phyloP scores from a whole-genome alignment of 2,797 vertebrate genomes.

The Spondyliosoma cantharus region DNA sequence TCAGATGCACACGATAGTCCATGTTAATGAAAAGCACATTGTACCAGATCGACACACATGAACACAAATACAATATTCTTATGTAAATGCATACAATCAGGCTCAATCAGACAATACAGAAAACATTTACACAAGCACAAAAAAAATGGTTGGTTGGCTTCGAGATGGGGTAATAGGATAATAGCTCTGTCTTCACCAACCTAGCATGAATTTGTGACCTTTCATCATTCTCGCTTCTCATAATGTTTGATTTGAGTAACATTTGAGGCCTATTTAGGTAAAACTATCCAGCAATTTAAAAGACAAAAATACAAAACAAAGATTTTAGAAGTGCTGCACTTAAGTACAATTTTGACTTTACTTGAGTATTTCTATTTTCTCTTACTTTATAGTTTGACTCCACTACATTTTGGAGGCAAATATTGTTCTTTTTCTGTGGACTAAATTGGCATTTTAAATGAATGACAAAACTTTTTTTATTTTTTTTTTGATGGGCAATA shows the following conservation, averaged over 20 bases:
- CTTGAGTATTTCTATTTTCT: too few relatives aligned
- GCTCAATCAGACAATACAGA: slow-evolving; percentile 17
- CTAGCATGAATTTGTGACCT: not conserved
- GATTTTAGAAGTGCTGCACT: not conserved
- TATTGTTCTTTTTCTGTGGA: too few relatives aligned
- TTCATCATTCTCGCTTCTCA: not conserved
- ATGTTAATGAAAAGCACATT: slow-evolving; percentile 35
- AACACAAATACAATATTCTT: not conserved
- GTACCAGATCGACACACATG: not conserved
- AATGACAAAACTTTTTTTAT: not conserved
- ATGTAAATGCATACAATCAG: not conserved
- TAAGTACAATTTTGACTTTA: too few relatives aligned
- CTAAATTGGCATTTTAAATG: too few relatives aligned
- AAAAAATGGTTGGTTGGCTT: not conserved
- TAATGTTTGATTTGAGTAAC: not conserved
- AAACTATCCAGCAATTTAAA: not conserved
- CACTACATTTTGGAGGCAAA: too few relatives aligned
- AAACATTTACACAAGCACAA: slow-evolving; percentile 3
- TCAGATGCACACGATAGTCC: slow-evolving; percentile 24
- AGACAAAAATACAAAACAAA: not conserved
- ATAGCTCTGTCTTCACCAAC: not conserved
- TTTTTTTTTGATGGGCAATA: too few relatives aligned
- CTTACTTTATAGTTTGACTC: too few relatives aligned
- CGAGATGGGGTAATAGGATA: not conserved
- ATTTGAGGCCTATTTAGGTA: not conserved